Base-by-base conservation (phyloP, 2,113 vertebrate species). In the Dolichotis patagonum region DNA sequence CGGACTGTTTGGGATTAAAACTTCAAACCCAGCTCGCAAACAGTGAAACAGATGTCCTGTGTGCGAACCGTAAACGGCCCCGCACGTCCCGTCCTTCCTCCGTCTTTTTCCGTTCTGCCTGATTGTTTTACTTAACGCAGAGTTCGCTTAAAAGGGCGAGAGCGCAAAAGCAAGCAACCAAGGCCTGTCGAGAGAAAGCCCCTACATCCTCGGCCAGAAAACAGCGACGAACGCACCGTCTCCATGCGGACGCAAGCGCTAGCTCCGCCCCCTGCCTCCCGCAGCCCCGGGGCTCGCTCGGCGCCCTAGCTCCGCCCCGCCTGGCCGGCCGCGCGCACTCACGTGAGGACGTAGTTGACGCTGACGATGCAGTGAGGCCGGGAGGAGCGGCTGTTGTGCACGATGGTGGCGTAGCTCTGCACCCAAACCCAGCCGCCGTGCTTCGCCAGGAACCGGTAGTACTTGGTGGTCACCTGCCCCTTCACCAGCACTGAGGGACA, bases 291-390 rank as follows among this genome's bases (percentile, higher is more conserved):
- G n/a, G n/a, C n/a, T n/a, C n/a, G n/a, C n/a, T n/a, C n/a, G n/a
- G n/a, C n/a, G n/a, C n/a, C n/a, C n/a, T n/a, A n/a, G n/a, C n/a
- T n/a, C n/a, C 46, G 46, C 46, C 46, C 46, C 46, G 32, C 6
- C 5, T 10, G 16, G 0, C 22, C 60, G 62, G 62, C 20, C 2
- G 46, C 54, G 10, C 20, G 78, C 96, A 99, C 99, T 99, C 98
- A 99, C 99, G 99, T 99, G 97, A 99, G 99, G 22, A 99, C 99
- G 1, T 99, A 99, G 99, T 99, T 99, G 97, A 99, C 99, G 78
- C 99, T 99, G 99, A 99, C 99, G 67, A 99, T 99, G 97, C 99
- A 99, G 98, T 99, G 99, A 0, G 99, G 99, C 93, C 99, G 98
- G 32, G 99, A 99, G 0, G 99, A 99, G 86, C 99, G 99, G 98